Base-by-base conservation (phyloP, 2,888 invertebrate genomes). In the Idaea straminata region DNA sequence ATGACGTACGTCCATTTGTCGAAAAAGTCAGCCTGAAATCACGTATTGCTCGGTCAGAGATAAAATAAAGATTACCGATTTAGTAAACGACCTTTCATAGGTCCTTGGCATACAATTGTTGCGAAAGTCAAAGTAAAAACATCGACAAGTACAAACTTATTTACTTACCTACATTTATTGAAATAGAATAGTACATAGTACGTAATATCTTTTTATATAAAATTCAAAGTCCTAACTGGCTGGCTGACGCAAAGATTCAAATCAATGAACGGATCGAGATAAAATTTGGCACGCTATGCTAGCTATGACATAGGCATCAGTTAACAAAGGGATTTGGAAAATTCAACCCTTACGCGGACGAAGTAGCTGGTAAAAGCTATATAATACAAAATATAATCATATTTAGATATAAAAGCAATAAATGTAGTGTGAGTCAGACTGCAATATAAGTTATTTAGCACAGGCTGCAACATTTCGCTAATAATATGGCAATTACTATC, bases 31-130 rank as follows among this genome's bases (percentile, higher is more conserved):
- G 25, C 16, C 79, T 78, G 79, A 85, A 86, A 85, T 80, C 77
- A 82, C 78, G 78, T 76, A 74, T 72, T 78, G 79, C 83, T 79
- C 82, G 79, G 79, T 78, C 73, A 77, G 77, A 86, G 89, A 89
- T 90, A 88, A 86, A 84, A 90, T 91, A 88, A 91, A 92, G 92
- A 92, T 92, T 88, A 83, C 89, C 85, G 85, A 87, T 89, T 90
- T 88, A 88, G 90, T 81, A 80, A 80, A 77, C 81, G 87, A 87
- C 92, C 91, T 92, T 89, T 89, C 83, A 76, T 80, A 80, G 82
- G 85, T 87, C 89, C 91, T 89, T 89, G 91, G 83, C 86, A 86
- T 81, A 87, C 82, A 85, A 85, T 78, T 69, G 76, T 89, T 88
- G 83, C 84, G 82, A 89, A 87, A 89, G 70, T 81, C 78, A 80